These are phyloP conservation scores for Melanotaenia duboulayi DNA, from an alignment of 2,113 vertebrate species.

Conservation along the genomic window DNA sequence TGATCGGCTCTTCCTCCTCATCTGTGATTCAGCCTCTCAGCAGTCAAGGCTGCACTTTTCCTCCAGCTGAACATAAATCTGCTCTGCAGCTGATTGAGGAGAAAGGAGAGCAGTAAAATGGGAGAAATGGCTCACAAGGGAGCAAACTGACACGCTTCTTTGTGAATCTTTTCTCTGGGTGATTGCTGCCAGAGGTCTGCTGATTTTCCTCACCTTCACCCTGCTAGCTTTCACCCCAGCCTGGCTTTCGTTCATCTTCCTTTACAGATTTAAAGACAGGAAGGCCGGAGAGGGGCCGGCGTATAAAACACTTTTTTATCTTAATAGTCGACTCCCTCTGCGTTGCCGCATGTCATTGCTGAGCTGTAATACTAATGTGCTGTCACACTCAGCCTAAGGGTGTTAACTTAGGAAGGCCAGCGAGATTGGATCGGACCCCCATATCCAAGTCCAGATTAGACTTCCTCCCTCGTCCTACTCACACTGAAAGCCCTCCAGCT, in stretches of 20 bases:
- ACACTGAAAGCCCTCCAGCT: too few relatives aligned
- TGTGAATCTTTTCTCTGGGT: not conserved
- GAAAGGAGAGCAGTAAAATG: conserved; percentile 34
- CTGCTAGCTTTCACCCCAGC: not conserved
- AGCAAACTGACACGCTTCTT: conserved; percentile 32
- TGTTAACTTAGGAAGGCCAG: too few relatives aligned
- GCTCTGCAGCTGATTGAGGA: conserved; percentile 36
- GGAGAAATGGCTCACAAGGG: conserved; percentile 18
- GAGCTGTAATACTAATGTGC: conserved; percentile 18
- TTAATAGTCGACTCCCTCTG: conserved; percentile 16
- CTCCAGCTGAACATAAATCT: conserved; percentile 36
- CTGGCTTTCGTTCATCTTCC: conserved; percentile 31
- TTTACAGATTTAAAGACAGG: conserved; percentile 14
- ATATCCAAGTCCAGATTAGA: not conserved
- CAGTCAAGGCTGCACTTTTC: conserved; percentile 23
- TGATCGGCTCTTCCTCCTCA: not conserved
- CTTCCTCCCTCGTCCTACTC: too few relatives aligned
- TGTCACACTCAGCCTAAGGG: conserved; percentile 5
- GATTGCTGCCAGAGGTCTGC: conserved; percentile 13
- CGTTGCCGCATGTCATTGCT: not conserved
- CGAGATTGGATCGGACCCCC: conserved; percentile 1
- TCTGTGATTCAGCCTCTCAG: not conserved
- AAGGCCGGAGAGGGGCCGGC: not conserved
- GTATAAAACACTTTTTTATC: conserved; percentile 34
- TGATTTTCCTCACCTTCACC: conserved; percentile 23